Base-by-base conservation (phyloP, 2,113 vertebrate species). In the Excalfactoria chinensis region DNA sequence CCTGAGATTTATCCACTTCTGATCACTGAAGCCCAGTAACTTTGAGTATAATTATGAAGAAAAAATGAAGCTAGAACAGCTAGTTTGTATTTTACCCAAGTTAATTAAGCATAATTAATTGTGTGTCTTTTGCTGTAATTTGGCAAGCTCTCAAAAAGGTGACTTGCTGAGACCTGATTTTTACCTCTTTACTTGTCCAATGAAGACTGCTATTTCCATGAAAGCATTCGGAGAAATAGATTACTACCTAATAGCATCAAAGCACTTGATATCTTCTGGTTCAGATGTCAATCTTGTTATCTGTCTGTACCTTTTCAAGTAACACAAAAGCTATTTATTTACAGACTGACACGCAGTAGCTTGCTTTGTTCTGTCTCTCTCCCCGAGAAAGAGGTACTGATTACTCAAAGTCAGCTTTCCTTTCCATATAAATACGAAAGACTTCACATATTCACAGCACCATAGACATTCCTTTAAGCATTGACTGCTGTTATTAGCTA, bases 261-360 rank as follows among this genome's bases (percentile, higher is more conserved):
- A 89, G 18, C 58, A 85, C 62, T 94, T 88, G 84, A 97, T 89
- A 95, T 95, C 83, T 77, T 95, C 83, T 91, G 21, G 58, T 93
- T 96, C 84, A 89, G 55, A 75, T 44, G 93, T 89, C 93, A 97
- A 51, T 95, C 84, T 96, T 96, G 87, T 90, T 94, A 73, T 93
- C 86, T 84, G 75, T 62, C 82, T 91, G 81, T 93, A 72, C 46
- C 44, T 91, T 97, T 97, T 96, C 78, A 94, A 96, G 94, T 84
- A 88, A 51, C 84, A 93, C 60, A 96, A 96, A 97, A 97, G 83
- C 88, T 95, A 94, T 96, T 97, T 97, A 86, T 96, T 97, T 96
- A 94, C 85, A 90, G 74, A 81, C 71, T 95, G 77, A 94, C 90
- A 96, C 76, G 93, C 62, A 81, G 37, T 41, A 84, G 58, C 77